A percentile compares a stretch with the other conserved stretches of the same genome.
These are phyloP conservation scores for Portunus trituberculatus DNA, from an alignment of 1,140 invertebrate species.

Conservation along the genomic window DNA sequence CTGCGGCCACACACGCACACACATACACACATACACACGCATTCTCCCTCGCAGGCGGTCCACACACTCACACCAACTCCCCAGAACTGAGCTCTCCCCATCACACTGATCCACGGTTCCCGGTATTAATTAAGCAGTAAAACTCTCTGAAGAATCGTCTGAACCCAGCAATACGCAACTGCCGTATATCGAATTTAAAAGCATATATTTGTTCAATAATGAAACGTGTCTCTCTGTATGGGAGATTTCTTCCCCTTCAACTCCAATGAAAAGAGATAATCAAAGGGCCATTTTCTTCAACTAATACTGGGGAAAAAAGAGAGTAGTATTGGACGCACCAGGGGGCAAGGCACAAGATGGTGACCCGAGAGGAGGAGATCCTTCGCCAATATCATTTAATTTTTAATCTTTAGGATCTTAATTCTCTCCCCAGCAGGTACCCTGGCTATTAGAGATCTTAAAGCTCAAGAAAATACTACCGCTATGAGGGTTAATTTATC, in stretches of 20 bases:
- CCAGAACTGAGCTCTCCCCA: neutral
- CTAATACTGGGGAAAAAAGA: neutral
- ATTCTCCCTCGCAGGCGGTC: neutral
- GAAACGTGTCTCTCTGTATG: neutral
- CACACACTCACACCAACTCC: neutral
- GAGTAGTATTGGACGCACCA: neutral
- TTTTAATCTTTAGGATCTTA: neutral
- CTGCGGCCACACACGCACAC: neutral
- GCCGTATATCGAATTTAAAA: constrained; percentile 6
- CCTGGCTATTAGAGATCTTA: constrained; percentile 10
- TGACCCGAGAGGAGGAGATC: neutral
- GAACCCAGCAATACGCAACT: neutral
- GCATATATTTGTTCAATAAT: neutral
- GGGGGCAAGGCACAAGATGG: neutral
- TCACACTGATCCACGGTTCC: neutral
- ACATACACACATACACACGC: neutral
- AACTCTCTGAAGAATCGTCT: neutral
- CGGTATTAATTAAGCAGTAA: constrained; percentile 4
- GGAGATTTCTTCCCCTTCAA: neutral
- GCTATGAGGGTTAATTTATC: neutral
- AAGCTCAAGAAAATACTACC: neutral
- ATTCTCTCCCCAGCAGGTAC: constrained; percentile 18
- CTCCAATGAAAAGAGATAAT: constrained; percentile 7
- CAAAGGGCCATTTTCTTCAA: neutral
- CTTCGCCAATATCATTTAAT: constrained; percentile 23